Base-by-base conservation (phyloP, 2,113 vertebrate genomes). In the Thryonomys swinderianus region DNA sequence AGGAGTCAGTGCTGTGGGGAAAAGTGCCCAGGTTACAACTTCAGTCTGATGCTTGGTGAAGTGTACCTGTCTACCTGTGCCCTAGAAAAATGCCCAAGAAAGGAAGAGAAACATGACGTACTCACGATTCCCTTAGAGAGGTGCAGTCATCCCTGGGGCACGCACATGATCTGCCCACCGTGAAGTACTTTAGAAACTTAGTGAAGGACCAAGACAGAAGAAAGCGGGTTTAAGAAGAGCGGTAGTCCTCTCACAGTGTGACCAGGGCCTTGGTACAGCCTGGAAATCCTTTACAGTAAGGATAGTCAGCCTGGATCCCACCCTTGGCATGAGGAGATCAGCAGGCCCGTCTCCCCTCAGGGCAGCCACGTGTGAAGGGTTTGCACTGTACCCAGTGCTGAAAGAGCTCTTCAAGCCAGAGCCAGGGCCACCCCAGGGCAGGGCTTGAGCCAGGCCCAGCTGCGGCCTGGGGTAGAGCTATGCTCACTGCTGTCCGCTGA, bases 41-140 rank as follows among this genome's bases (percentile, higher is more conserved):
- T 55, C 57, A 96, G 96, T 91, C 59, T 97, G 95, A 97, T 97
- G 95, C 97, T 94, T 95, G 95, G 95, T 96, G 86, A 97, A 94
- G 95, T 93, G 40, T 66, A 96, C 84, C 48, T n/a, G n/a, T n/a
- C n/a, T 85, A 88, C 84, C 62, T 96, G 59, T 73, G 80, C 76
- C 25, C 2, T 73, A 90, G 59, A 73, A 86, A 97, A 96, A 90
- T 14, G 87, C 11, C 42, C 93, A 66, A 76, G 95, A 67, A 94
- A 89, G 79, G 20, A 2, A 62, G 76, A n/a, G 53, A 97, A 91
- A 94, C 85, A 6, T n/a, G 55, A 55, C 30, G 40, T 30, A 62
- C 95, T 57, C 71, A 42, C 88, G n/a, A n/a, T n/a, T n/a, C n/a
- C n/a, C n/a, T n/a, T n/a, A n/a, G n/a, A n/a, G 69, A 12, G 95